Conservation (phyloP, 2,888 invertebrate species). For the Saturnia pavonia region DNA sequence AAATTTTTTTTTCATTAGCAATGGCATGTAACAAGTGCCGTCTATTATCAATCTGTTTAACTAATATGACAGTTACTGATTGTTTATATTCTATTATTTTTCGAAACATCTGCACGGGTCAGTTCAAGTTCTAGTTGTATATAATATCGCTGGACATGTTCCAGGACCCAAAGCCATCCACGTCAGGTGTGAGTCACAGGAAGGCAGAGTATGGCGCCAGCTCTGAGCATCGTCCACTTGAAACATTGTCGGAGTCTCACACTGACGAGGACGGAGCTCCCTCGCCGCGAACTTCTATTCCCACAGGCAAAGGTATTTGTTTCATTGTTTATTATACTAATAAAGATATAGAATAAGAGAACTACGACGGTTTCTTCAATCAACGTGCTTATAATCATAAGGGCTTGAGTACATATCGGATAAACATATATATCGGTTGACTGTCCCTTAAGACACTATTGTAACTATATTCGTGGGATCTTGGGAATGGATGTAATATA, state of each 20-base stretch:
- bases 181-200: conserved; percentile 44
- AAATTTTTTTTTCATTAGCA: too few relatives aligned
- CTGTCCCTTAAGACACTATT: background rate
- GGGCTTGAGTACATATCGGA: background rate
- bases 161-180: conserved; percentile 69
- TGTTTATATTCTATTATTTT: background rate
- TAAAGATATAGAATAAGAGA: too few relatives aligned
- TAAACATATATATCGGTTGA: too few relatives aligned
- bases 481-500: too few relatives aligned
- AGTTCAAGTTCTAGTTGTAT: background rate
- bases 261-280: conserved; percentile 60
- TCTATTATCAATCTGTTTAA: too few relatives aligned
- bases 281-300: conserved; percentile 56
- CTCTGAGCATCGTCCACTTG: conserved; percentile 49
- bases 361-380: too few relatives aligned
- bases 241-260: conserved; percentile 64
- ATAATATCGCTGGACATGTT: conserved; percentile 15
- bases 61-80: too few relatives aligned
- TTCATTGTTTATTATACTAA: too few relatives aligned
- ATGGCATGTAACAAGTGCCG: too few relatives aligned
- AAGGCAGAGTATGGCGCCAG: conserved; percentile 26
- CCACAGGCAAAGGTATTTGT: conserved; percentile 41
- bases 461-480: too few relatives aligned
- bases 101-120: background rate
- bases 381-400: too few relatives aligned